Base-by-base conservation (phyloP, 2,797 vertebrate species). In the Distichodus sexfasciatus region DNA sequence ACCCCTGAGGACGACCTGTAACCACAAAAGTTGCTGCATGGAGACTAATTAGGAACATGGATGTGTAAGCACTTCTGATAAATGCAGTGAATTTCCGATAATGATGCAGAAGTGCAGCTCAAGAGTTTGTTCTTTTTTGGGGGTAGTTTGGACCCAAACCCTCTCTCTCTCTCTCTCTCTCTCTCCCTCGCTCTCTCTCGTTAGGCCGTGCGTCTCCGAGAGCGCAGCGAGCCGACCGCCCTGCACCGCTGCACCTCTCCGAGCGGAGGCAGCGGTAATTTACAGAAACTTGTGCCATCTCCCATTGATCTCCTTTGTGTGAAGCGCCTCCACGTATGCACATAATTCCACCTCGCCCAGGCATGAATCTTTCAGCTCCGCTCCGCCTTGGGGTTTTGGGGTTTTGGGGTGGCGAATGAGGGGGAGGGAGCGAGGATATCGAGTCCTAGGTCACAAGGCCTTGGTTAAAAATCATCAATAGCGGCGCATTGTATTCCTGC, bases 401-500 rank as follows among this genome's bases (percentile, higher is more conserved):
- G 57, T 68, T 59, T 21, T 35, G 46, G 35, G 28, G 33, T 31
- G 15, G 28, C 11, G 26, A 46, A 21, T 0, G 23, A 24, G 24
- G 24, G 62, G 8, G 38, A 24, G 46, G 29, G 24, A 14, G 28
- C n/a, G 41, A 44, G 36, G 41, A n/a, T 61, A n/a, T n/a, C n/a
- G n/a, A n/a, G n/a, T n/a, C n/a, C 29, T 23, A 69, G 65, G 60
- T 77, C 66, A 38, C 6, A 8, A 68, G 69, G 58, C 60, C 78
- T 61, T 40, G 54, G 44, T 65, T 74, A 58, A 75, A 76, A 74
- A 68, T 72, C 64, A 78, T 90, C 90, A 80, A 90, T 89, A 89
- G 82, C 82, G 74, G 85, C 78, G 81, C 85, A 88, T 87, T 87
- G 87, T 87, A 66, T 86, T 83, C 66, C 78, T 87, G 79, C 74